These are phyloP conservation scores for Chironomus striatipennis DNA, from an alignment of 1,140 invertebrate species.

Conservation along the genomic window DNA sequence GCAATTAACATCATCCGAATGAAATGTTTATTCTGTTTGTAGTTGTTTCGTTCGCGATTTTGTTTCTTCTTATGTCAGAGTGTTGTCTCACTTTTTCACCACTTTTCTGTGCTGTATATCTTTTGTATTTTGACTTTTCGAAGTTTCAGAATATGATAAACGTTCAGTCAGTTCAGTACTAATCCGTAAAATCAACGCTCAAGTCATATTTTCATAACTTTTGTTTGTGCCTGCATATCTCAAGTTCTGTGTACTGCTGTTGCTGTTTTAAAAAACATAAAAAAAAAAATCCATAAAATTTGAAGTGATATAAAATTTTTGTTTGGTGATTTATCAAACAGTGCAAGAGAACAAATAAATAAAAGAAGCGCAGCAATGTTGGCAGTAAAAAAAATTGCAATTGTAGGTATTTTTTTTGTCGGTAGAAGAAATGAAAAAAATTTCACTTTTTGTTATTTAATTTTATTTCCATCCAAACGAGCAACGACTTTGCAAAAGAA, in stretches of 20 bases:
- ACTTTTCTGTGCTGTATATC: too few species aligned
- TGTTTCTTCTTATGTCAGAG: neutral
- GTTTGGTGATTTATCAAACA: too few species aligned
- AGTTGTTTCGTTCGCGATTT: neutral
- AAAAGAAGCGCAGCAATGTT: too few species aligned
- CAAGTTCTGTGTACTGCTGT: neutral
- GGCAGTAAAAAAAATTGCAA: neutral
- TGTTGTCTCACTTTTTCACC: neutral
- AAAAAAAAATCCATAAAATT: neutral
- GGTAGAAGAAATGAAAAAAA: too few species aligned
- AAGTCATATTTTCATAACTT: neutral
- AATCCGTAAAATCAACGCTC: slow-evolving; percentile 17
- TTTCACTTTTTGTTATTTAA: too few species aligned
- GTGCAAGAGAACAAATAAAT: too few species aligned
- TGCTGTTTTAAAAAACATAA: neutral
- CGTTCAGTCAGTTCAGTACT: neutral
- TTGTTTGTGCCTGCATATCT: neutral
- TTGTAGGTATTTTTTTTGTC: neutral
- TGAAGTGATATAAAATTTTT: too few species aligned
- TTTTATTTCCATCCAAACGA: too few species aligned
- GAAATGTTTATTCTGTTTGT: neutral
- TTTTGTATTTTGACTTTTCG: neutral
- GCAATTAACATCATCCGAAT: slow-evolving; percentile 18
- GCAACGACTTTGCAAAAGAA: too few species aligned
- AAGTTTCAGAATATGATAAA: neutral